Evolutionary conservation across 2,797 vertebrate species (phyloP), one percentile per base, ranked within the genome.

Genomic region (Melanotaenia boesemani): DNA sequence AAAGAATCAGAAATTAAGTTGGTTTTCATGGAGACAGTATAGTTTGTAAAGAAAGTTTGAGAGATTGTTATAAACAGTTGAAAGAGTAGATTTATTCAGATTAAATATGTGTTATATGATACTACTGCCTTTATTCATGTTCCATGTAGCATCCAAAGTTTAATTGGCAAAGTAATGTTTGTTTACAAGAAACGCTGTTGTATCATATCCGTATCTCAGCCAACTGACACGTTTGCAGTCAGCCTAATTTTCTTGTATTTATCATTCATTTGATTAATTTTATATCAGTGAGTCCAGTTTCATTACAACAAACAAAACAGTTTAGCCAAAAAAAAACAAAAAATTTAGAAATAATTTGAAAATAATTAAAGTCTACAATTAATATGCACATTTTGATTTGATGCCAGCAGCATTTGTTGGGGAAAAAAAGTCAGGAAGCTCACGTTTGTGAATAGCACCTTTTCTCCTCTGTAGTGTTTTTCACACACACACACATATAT

Each of bases 1-100:
- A 41, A 28, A 52, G 10, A 54, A 62, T 55, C 18, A 16, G 62
- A 41, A 62, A 36, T 37, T 24, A 4, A 46, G 50, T 57, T 77
- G 37, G 41, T 66, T 59, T 48, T 30, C 26, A 26, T 48, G 0
- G 22, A 46, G 48, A 46, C 30, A 46, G 26, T 12, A 13, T 44
- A 59, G 46, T 68, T 68, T 58, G 0, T 18, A 36, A 68, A 69
- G 46, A 56, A 15, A 1, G 13, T 15, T 28, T 56, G 9, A 28
- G 6, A 56, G 54, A 26, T 28, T 26, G 22, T 5, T 55, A 6
- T 5, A 13, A 28, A 6, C 4, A 6, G 2, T 30, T 30, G 13
- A 30, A 56, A 26, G 13, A 15, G 15, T 30, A 28, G 26, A 56
- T 28, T 55, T 28, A 28, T 30, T 56, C 12, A 16, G 26, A 30